phyloP scores from a whole-genome alignment of 2,888 invertebrate species.

The Tetragonisca angustula region DNA sequence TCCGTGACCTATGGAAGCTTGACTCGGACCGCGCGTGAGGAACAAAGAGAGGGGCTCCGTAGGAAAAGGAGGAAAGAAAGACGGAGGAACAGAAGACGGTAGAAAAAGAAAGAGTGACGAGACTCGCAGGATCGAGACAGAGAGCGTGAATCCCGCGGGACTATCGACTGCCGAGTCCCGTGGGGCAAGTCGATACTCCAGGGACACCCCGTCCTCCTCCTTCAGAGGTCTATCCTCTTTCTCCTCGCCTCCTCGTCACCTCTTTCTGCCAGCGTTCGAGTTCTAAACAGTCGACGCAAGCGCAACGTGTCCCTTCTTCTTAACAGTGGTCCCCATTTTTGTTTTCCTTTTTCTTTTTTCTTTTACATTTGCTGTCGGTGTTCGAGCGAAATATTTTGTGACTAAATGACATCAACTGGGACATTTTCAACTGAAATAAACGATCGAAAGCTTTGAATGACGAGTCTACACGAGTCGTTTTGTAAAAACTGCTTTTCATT shows the following conservation, averaged over 20 bases:
- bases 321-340: conserved; percentile 51
- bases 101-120: conserved; percentile 62
- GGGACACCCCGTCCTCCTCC: conserved; percentile 77
- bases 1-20: conserved; percentile 52
- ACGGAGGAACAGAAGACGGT: conserved; percentile 41
- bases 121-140: conserved; percentile 72
- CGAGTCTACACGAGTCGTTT: no score
- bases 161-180: conserved; percentile 84
- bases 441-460: no score
- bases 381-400: not conserved
- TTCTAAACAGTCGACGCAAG: conserved; percentile 81
- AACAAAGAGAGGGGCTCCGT: conserved; percentile 45
- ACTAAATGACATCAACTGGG: no score
- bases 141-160: conserved; percentile 82
- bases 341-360: conserved; percentile 50
- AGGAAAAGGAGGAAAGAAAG: conserved; percentile 40
- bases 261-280: conserved; percentile 77
- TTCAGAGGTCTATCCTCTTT: conserved; percentile 63
- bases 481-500: no score
- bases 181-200: conserved; percentile 84
- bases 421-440: no score
- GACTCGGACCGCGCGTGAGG: conserved; percentile 44
- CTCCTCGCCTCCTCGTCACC: conserved; percentile 73
- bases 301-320: conserved; percentile 66
- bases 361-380: not conserved